Conservation (phyloP, 1,140 invertebrate genomes). For the Paracyclopina nana region DNA sequence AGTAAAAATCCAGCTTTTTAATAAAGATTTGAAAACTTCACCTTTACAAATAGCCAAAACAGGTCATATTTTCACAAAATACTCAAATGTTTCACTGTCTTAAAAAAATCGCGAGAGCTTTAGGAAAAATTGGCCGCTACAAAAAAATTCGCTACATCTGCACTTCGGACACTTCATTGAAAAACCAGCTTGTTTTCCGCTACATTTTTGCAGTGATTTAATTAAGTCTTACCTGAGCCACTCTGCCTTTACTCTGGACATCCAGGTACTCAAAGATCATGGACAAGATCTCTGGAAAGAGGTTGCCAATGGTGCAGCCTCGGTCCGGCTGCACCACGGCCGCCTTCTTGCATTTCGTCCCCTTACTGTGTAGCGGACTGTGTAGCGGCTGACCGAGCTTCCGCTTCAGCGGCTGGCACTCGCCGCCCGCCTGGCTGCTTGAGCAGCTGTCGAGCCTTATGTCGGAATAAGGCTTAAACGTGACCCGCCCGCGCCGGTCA, state of each 20-base stretch:
- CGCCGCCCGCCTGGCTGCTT: not conserved
- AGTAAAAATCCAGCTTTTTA: too few relatives aligned
- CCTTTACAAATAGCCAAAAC: too few relatives aligned
- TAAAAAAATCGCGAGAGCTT: too few relatives aligned
- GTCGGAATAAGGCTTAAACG: conserved; percentile 8
- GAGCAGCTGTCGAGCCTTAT: not conserved
- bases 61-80: too few relatives aligned
- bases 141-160: too few relatives aligned
- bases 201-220: too few relatives aligned
- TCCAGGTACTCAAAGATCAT: conserved; percentile 76
- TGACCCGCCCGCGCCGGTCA: conserved; percentile 5
- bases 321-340: not conserved
- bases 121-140: too few relatives aligned
- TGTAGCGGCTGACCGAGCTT: not conserved
- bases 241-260: conserved; percentile 64
- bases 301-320: conserved; percentile 19
- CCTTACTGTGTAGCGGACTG: not conserved
- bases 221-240: conserved; percentile 37
- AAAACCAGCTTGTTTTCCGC: too few relatives aligned
- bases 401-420: not conserved
- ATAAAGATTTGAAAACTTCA: too few relatives aligned
- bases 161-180: too few relatives aligned
- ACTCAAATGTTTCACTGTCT: too few relatives aligned
- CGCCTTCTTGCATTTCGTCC: conserved; percentile 3
- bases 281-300: conserved; percentile 78